Base-by-base conservation (phyloP, 2,113 vertebrate genomes). In the Forbesichthys papilliferus region DNA sequence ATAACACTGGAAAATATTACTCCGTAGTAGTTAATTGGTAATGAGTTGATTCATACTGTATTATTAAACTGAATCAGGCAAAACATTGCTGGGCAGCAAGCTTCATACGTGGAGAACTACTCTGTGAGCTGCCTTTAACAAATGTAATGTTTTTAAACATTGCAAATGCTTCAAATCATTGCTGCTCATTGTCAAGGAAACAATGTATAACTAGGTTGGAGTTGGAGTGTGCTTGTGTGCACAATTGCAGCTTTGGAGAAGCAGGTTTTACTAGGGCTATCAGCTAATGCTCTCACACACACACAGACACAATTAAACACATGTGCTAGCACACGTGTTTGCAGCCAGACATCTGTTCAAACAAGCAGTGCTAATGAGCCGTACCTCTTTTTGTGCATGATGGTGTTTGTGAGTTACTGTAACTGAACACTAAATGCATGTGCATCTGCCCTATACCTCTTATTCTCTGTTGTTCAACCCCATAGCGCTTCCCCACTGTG, bases 331-430 rank as follows among this genome's bases (percentile, higher is more conserved):
- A 80, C 66, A 67, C 11, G 54, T 80, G 61, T 68, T 77, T 70
- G 86, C 74, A 81, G 68, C 34, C 78, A 87, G 77, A 84, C 92
- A 91, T 86, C 90, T 92, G 88, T 92, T 91, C 85, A 92, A 92
- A 92, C 86, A 91, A 66, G 64, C 70, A 87, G 82, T 75, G 79
- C 84, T 87, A 90, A 90, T 88, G 86, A 89, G 75, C 70, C 51
- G 57, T 79, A 64, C 82, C 66, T 81, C 53, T 59, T 16, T 6
- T 52, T 61, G 49, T 56, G 66, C 59, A 70, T 61, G 53, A 52
- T 42, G 63, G 53, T 71, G 81, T 84, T 81, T 84, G 82, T 85
- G 65, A 70, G 66, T 75, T 56, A 71, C 27, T 72, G 64, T 77
- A 61, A 65, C 67, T 75, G 66, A 42, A 42, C 7, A 42, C 36